Conservation (phyloP, 2,113 vertebrate genomes). For the Psittacula cyanocephala region DNA sequence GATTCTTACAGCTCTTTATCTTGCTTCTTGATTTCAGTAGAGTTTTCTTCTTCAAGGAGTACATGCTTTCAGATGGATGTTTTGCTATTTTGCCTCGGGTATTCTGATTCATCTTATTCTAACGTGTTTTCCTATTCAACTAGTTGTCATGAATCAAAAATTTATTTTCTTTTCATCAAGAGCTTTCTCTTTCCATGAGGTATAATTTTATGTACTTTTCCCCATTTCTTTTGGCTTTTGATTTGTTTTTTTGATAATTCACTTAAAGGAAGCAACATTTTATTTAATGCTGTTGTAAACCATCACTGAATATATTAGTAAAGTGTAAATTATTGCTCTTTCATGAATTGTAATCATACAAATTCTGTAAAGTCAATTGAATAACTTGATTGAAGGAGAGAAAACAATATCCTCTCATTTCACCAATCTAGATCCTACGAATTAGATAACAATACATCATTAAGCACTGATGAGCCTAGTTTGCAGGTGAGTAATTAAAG, state of each 20-base stretch:
- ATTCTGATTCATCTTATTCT: conserved; percentile 71
- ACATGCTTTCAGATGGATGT: conserved; percentile 35
- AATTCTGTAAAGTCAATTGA: background rate
- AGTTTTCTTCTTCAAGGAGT: conserved; percentile 62
- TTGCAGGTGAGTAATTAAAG: background rate
- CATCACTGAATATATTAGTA: background rate
- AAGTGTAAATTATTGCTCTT: background rate
- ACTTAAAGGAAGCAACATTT: background rate
- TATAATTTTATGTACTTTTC: conserved; percentile 56
- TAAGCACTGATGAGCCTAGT: background rate
- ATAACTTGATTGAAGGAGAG: background rate
- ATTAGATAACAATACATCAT: background rate
- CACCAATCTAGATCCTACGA: background rate
- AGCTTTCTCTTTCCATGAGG: conserved; percentile 22
- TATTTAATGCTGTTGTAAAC: background rate
- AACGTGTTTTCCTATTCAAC: conserved; percentile 62
- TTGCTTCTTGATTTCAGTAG: conserved; percentile 52
- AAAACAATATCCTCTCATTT: background rate
- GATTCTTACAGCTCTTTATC: conserved; percentile 65
- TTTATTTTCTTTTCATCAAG: conserved; percentile 61
- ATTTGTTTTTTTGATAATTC: conserved; percentile 37
- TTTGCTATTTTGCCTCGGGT: conserved; percentile 67
- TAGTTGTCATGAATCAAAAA: conserved; percentile 42
- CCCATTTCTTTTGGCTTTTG: background rate
- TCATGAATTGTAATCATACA: background rate